Conservation (phyloP, 2,888 invertebrate species). For the Eupithecia subfuscata region DNA sequence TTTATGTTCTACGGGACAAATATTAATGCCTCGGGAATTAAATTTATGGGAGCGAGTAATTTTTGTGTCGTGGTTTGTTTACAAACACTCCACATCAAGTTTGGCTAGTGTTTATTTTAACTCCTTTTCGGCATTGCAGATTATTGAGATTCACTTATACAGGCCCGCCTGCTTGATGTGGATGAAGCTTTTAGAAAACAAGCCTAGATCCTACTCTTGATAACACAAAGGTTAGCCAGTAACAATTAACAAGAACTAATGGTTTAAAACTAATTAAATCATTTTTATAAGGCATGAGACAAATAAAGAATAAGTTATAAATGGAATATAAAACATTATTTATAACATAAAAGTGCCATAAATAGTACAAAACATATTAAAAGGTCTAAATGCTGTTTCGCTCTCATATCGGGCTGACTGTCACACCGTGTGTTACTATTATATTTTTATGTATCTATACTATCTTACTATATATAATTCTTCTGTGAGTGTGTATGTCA, state of each 20-base stretch:
- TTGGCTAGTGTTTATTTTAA: no score
- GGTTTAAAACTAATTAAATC: slow-evolving; percentile 21
- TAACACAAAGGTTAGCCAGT: slow-evolving; percentile 11
- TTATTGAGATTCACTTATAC: no score
- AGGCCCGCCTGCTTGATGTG: not conserved
- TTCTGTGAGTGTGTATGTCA: no score
- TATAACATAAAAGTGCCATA: slow-evolving; percentile 21
- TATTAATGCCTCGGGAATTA: no score
- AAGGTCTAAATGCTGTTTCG: slow-evolving; percentile 11
- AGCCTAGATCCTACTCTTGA: not conserved
- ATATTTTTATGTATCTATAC: no score
- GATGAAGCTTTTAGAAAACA: not conserved
- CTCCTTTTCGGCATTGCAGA: no score
- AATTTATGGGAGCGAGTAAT: no score
- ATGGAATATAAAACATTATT: slow-evolving; percentile 20
- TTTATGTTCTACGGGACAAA: no score
- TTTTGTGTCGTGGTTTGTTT: no score
- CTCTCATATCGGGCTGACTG: not conserved
- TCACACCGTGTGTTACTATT: slow-evolving; percentile 18
- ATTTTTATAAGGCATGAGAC: slow-evolving; percentile 24
- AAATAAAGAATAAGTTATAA: slow-evolving; percentile 20
- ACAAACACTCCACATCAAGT: no score
- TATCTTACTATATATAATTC: no score
- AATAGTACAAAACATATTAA: slow-evolving; percentile 14
- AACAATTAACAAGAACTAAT: slow-evolving; percentile 14